Evolutionary conservation across 2,113 vertebrate species (phyloP).

Genomic region (Antennarius striatus): DNA sequence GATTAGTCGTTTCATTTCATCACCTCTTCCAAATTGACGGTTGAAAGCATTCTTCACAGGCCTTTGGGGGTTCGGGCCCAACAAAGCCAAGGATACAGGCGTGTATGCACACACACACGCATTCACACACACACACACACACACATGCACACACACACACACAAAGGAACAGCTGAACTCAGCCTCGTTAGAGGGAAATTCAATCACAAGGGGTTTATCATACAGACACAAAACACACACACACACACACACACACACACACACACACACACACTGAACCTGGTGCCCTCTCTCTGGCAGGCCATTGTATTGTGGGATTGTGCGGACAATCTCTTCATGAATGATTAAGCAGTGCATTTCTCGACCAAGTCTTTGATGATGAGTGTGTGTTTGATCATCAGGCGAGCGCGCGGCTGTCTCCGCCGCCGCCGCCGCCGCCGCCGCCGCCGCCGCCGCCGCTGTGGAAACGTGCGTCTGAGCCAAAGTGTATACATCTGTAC

Average conservation of each 20-base stretch:
- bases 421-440: slow-evolving; percentile 1
- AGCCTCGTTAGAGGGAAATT: slow-evolving; percentile 73
- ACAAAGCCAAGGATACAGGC: slow-evolving; percentile 70
- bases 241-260: slow-evolving; percentile 32
- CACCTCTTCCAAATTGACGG: slow-evolving; percentile 74
- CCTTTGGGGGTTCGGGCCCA: slow-evolving; percentile 61
- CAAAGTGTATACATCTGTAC: background rate
- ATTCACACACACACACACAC: slow-evolving; percentile 24
- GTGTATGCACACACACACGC: slow-evolving; percentile 5
- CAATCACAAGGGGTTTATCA: slow-evolving; percentile 76
- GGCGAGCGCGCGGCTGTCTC: slow-evolving; percentile 26
- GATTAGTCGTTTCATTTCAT: slow-evolving; percentile 76
- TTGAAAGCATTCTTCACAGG: slow-evolving; percentile 74
- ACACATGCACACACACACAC: slow-evolving; percentile 15
- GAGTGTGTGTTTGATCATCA: slow-evolving; percentile 72
- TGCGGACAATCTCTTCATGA: slow-evolving; percentile 78
- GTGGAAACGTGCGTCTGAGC: background rate
- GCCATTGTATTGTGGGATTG: slow-evolving; percentile 78
- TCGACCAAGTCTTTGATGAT: slow-evolving; percentile 74
- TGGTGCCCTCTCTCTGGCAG: slow-evolving; percentile 73
- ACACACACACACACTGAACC: slow-evolving; percentile 63
- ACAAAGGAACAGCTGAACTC: slow-evolving; percentile 72
- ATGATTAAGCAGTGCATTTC: slow-evolving; percentile 77
- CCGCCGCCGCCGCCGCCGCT: background rate
- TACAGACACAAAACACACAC: slow-evolving; percentile 65